Evolutionary conservation across 2,113 vertebrate species (phyloP).

Genomic region (Nestor notabilis): DNA sequence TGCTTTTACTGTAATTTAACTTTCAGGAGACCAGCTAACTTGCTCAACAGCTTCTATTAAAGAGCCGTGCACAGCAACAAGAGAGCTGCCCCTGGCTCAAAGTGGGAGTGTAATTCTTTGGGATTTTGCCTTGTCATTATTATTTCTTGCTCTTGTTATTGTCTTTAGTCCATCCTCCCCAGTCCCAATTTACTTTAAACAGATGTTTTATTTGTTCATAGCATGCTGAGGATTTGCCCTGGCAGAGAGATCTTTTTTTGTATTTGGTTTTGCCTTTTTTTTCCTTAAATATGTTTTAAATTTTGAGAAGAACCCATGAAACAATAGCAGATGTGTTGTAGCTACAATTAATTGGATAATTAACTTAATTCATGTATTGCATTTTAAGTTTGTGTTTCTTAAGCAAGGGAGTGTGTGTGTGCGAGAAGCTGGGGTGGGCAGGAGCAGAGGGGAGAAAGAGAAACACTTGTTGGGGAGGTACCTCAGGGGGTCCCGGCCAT

Average conservation of each 20-base stretch:
- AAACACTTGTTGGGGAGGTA: neutral
- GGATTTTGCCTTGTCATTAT: conserved; percentile 81
- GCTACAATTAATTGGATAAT: conserved; percentile 52
- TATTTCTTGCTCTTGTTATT: conserved; percentile 81
- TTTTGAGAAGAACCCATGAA: conserved; percentile 42
- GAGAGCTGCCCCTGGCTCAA: conserved; percentile 59
- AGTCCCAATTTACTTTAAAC: conserved; percentile 50
- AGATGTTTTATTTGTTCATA: conserved; percentile 43
- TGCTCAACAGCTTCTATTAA: conserved; percentile 22
- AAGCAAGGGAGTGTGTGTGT: neutral
- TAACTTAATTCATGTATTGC: conserved; percentile 43
- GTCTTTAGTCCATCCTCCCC: conserved; percentile 54
- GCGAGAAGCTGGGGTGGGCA: neutral
- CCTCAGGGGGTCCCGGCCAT: accelerated
- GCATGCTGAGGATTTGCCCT: conserved; percentile 42
- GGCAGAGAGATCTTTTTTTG: conserved; percentile 26
- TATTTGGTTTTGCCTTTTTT: conserved; percentile 54
- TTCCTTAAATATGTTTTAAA: conserved; percentile 45
- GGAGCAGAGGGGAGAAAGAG: neutral
- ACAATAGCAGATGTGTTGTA: conserved; percentile 62
- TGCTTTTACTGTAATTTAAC: conserved; percentile 24
- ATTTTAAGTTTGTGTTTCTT: conserved; percentile 56
- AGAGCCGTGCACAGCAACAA: conserved; percentile 38
- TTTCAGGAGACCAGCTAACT: conserved; percentile 44
- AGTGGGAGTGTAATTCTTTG: conserved; percentile 83